Base-by-base conservation (phyloP, 2,888 invertebrate species). In the Coronaproctus castanopsis region DNA sequence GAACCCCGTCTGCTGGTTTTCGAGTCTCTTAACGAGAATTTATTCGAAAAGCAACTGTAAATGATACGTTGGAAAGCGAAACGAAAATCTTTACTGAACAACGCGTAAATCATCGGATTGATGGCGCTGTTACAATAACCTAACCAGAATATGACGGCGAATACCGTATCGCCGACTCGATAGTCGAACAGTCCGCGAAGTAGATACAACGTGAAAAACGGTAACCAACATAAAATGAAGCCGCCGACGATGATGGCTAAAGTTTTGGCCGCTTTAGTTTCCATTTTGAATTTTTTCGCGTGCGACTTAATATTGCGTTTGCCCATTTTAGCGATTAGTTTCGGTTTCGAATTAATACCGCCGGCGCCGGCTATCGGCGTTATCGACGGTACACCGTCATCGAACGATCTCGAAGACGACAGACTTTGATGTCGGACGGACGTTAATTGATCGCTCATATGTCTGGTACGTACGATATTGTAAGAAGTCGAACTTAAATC, bases 81-180 rank as follows among this genome's bases (percentile, higher is more conserved):
- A 62, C 93, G 81, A 74, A 93, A 95, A 74, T 95, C 93, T 72
- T 89, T 88, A 56, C 91, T 91, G 75, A 93, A 93, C 61, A 92
- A 77, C 3, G 92, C 93, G 72, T 95, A 95, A 64, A 95, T 91
- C 70, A 90, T 82, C 0, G 95, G 95, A 71, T 95, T 96, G 65
- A 95, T 85, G 2, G 93, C 95, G 1, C 91, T 91, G 73, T 96
- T 96, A 75, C 92, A 91, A 75, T 96, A 96, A 1, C 96, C 97
- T 63, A 97, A 77, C 95, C 96, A 97, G 75, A 96, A 95, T 21
- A 93, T 80, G 24, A 95, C 80, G 14, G 90, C 88, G 75, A 93
- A 93, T 59, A 91, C 77, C 60, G 89, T 75, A 1, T 83, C 83
- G 64, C 86, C 82, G 50, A 92, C 88, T 72, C 91, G 91, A 62